Evolutionary conservation across 2,113 vertebrate species (phyloP).

Genomic region (Nestor notabilis): DNA sequence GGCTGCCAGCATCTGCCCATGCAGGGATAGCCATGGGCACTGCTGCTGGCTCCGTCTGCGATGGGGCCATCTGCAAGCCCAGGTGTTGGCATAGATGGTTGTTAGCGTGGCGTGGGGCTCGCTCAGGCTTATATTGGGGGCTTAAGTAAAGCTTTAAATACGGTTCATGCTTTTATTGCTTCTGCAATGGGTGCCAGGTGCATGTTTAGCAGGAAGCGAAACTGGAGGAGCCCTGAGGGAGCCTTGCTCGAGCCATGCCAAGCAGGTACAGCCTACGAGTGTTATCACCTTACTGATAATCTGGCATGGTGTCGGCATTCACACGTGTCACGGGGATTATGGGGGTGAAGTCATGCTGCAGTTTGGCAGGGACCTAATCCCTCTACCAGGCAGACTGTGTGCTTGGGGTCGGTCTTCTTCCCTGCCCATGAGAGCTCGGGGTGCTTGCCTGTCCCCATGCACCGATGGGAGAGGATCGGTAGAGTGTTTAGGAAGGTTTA

Average conservation of each 20-base stretch:
- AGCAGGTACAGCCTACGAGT: slow-evolving; percentile 8
- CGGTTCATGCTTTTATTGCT: slow-evolving; percentile 34
- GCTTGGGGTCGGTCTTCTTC: background rate
- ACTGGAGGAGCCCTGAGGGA: slow-evolving; percentile 25
- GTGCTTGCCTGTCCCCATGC: rapidly evolving
- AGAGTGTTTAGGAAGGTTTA: background rate
- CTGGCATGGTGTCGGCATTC: background rate
- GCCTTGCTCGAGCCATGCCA: slow-evolving; percentile 9
- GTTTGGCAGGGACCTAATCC: background rate
- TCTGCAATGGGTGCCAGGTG: slow-evolving; percentile 62
- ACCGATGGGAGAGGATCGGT: rapidly evolving
- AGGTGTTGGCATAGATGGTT: background rate
- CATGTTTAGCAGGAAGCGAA: slow-evolving; percentile 49
- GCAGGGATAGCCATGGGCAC: background rate
- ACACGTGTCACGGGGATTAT: background rate
- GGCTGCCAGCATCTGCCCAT: rapidly evolving
- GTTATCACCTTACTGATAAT: slow-evolving; percentile 15
- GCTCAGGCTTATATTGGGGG: background rate
- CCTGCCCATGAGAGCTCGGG: background rate
- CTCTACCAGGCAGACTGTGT: background rate
- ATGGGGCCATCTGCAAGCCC: rapidly evolving
- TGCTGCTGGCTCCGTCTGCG: rapidly evolving
- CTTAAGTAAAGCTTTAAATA: slow-evolving; percentile 25
- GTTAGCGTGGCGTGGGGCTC: rapidly evolving
- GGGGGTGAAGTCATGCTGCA: background rate